Evolutionary conservation across 1,140 invertebrate species (phyloP), one percentile per base, ranked within the genome.

Genomic region (Drosophila lini): DNA sequence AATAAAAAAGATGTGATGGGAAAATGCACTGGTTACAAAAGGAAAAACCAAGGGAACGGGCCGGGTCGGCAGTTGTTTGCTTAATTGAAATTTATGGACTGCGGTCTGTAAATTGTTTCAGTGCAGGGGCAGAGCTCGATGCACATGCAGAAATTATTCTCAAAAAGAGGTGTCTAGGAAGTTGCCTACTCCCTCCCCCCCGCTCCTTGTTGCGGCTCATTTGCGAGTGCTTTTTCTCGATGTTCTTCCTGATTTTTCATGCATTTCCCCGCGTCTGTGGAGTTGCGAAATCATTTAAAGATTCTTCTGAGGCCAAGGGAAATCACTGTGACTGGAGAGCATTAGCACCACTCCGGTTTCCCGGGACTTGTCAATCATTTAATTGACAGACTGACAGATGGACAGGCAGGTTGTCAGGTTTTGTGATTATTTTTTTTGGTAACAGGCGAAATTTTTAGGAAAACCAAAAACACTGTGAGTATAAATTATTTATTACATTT

Each of bases 51-150:
- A 48, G 52, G 41, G 59, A 48, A 56, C 28, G 63, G 71, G 56
- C 31, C 41, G 16, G 41, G 55, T 22, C 22, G 44, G 56, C 61
- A 58, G 36, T 71, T 71, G 53, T 71, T 73, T 78, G 74, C 68
- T 55, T 85, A 85, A 85, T 85, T 85, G 78, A 85, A 85, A 85
- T 85, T 86, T 85, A 85, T 85, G 80, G 69, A 85, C 71, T 85
- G 81, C 74, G 56, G 70, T 67, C 58, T 60, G 77, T 74, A 19
- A 68, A 68, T 80, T 73, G 59, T 60, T 58, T 52, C 42, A 68
- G 38, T 53, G 58, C 57, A 19, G 53, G 40, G 16, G 22, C 25
- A 57, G 38, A 57, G 10, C 5, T 25, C 16, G 50, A 36, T 16
- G 25, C 56, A 45, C 42, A 22, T 58, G 60, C 61, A 63, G 42